Evolutionary conservation across 2,113 vertebrate genomes (phyloP).

Genomic region (Vireo altiloquus): DNA sequence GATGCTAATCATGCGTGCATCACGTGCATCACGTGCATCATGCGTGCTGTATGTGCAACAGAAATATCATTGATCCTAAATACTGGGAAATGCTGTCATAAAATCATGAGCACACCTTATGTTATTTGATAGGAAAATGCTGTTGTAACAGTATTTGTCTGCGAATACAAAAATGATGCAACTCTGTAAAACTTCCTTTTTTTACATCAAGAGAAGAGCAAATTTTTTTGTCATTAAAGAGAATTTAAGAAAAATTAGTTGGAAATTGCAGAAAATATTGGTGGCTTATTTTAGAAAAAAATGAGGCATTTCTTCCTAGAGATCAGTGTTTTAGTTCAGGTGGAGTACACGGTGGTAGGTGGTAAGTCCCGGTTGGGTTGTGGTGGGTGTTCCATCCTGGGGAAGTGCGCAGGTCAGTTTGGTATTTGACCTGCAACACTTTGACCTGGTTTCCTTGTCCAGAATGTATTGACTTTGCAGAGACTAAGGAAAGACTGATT

Average conservation of each 20-base stretch:
- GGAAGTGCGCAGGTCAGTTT: neutral
- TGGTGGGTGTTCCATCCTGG: fast-evolving
- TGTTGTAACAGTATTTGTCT: neutral
- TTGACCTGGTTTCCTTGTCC: neutral
- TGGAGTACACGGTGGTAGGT: neutral
- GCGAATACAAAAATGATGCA: neutral
- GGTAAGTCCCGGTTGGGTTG: neutral
- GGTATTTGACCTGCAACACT: neutral
- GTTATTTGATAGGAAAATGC: neutral
- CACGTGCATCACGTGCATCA: fast-evolving
- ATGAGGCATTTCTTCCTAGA: fast-evolving
- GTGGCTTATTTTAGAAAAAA: neutral
- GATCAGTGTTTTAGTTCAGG: neutral
- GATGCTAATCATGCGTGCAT: neutral
- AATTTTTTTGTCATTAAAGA: neutral
- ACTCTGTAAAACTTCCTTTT: neutral
- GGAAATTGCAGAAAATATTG: neutral
- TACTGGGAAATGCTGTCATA: neutral
- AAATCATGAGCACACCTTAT: neutral
- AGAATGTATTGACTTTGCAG: neutral
- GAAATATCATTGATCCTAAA: neutral
- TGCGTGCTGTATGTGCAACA: fast-evolving
- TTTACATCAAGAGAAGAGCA: neutral
- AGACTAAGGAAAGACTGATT: neutral
- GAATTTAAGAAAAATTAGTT: neutral